Evolutionary conservation across 2,113 vertebrate species (phyloP).

Genomic region (Passer domesticus): DNA sequence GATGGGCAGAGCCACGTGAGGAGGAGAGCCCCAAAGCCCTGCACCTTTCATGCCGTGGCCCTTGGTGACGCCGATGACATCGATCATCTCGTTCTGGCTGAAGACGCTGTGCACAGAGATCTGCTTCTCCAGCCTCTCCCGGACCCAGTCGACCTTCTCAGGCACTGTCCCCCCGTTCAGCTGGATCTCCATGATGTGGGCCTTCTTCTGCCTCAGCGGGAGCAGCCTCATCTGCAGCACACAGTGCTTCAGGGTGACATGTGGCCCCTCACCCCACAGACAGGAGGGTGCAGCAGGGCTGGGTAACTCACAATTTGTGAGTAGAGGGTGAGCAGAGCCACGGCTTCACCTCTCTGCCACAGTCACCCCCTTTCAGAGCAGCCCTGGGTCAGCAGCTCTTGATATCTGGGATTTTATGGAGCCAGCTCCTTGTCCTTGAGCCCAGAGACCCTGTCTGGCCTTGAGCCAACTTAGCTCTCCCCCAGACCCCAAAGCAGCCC

Average conservation of each 20-base stretch:
- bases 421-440: neutral
- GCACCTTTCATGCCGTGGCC: slow-evolving; percentile 82
- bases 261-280: accelerated
- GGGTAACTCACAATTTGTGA: neutral
- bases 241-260: neutral
- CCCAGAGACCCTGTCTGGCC: neutral
- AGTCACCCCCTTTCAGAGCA: neutral
- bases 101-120: slow-evolving; percentile 74
- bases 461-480: neutral
- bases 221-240: slow-evolving; percentile 79
- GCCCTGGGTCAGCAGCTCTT: neutral
- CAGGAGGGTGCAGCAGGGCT: neutral
- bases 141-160: slow-evolving; percentile 82
- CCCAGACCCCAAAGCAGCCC: neutral
- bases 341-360: neutral
- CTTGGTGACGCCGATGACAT: slow-evolving; percentile 82
- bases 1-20: neutral
- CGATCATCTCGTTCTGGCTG: slow-evolving; percentile 79
- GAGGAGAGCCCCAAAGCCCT: neutral
- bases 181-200: slow-evolving; percentile 84
- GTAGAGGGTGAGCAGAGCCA: neutral
- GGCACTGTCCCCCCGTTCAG: slow-evolving; percentile 78
- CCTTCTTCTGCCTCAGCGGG: slow-evolving; percentile 81
- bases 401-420: neutral
- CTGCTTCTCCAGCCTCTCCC: slow-evolving; percentile 79